Evolutionary conservation across 1,140 invertebrate genomes (phyloP).

Genomic region (Trinorchestia longiramus): DNA sequence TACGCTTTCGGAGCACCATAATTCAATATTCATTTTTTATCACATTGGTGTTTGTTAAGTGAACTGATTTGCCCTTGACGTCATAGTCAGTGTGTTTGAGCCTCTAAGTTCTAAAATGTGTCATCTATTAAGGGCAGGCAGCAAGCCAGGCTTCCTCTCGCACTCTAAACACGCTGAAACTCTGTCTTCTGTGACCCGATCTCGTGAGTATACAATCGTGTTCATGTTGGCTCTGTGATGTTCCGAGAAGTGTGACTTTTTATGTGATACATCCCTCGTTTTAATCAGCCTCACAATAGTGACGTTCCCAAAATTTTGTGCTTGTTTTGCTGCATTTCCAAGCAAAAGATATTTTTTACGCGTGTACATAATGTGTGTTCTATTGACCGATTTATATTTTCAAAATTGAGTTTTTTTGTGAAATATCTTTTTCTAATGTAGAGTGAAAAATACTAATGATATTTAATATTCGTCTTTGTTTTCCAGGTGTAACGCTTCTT

Average conservation of each 20-base stretch:
- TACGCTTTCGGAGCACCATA: neutral
- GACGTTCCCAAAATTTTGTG: neutral
- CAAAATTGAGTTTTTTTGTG: neutral
- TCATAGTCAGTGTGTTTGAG: neutral
- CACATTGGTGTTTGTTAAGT: neutral
- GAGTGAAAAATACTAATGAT: neutral
- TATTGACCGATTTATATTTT: neutral
- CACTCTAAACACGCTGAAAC: neutral
- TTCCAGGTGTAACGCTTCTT: neutral
- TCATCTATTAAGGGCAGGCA: slow-evolving; percentile 10
- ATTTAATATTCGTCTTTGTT: neutral
- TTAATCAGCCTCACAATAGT: neutral
- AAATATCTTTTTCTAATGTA: neutral
- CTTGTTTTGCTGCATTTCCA: neutral
- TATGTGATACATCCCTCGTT: neutral
- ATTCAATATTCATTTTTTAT: neutral
- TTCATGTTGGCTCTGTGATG: neutral
- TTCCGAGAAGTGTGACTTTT: neutral
- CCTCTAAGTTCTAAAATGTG: neutral
- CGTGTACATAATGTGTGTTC: neutral
- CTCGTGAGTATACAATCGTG: neutral
- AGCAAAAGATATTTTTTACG: neutral
- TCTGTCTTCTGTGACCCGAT: neutral
- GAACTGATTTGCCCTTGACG: neutral
- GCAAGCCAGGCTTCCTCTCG: neutral